phyloP scores from a whole-genome alignment of 2,113 vertebrate genomes.

The Aptenodytes patagonicus region DNA sequence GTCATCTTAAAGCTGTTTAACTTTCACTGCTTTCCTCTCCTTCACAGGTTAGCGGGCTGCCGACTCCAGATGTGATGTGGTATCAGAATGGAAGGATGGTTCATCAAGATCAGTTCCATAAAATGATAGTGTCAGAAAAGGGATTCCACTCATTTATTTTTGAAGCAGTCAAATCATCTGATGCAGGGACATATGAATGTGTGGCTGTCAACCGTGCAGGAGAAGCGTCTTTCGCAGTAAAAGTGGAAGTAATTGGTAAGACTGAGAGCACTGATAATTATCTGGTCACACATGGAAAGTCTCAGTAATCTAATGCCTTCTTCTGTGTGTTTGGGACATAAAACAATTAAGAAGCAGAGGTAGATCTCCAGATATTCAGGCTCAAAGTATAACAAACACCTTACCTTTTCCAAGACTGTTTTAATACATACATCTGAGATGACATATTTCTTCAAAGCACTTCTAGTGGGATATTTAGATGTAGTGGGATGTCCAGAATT shows the following conservation, averaged over 20 bases:
- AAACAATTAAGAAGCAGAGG: neutral
- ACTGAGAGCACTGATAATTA: neutral
- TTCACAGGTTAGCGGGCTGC: slow-evolving; percentile 87
- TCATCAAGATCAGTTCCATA: slow-evolving; percentile 90
- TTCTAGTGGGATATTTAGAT: neutral
- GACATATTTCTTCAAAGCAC: neutral
- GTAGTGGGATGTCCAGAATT: neutral
- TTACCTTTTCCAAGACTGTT: neutral
- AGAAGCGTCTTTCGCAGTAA: slow-evolving; percentile 84
- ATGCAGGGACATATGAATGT: slow-evolving; percentile 89
- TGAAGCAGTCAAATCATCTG: slow-evolving; percentile 88
- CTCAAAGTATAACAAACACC: neutral
- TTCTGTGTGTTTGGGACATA: neutral
- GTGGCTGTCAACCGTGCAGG: slow-evolving; percentile 91
- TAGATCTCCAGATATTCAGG: neutral
- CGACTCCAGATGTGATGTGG: slow-evolving; percentile 90
- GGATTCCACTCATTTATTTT: slow-evolving; percentile 94
- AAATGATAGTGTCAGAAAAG: slow-evolving; percentile 96
- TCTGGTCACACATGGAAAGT: neutral
- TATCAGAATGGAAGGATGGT: slow-evolving; percentile 91
- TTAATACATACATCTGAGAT: neutral
- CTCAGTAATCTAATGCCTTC: neutral
- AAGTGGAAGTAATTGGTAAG: slow-evolving; percentile 88
- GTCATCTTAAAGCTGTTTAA: neutral
- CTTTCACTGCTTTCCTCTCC: neutral